These are phyloP conservation scores for Druon quercuslanigerum DNA, from an alignment of 1,140 invertebrate species.

Conservation along the genomic window DNA sequence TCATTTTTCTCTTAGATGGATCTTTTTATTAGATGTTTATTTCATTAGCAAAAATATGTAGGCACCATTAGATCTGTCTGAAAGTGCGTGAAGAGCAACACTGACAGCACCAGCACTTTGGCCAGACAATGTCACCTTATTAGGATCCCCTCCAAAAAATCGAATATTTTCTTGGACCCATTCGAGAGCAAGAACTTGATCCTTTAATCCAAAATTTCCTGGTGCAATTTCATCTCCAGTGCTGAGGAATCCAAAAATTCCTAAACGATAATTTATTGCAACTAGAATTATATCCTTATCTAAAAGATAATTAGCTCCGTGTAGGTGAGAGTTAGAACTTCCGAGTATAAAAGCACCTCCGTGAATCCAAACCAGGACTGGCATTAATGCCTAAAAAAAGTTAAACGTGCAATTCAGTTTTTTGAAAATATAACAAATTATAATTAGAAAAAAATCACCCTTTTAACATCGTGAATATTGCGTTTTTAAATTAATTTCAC, in stretches of 20 bases:
- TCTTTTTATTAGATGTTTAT: neutral
- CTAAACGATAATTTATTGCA: slow-evolving; percentile 48
- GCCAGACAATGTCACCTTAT: slow-evolving; percentile 64
- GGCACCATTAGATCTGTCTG: neutral
- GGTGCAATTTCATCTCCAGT: slow-evolving; percentile 64
- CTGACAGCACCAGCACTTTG: slow-evolving; percentile 57
- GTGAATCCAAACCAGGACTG: slow-evolving; percentile 67
- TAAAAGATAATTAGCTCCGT: slow-evolving; percentile 41
- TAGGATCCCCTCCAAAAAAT: slow-evolving; percentile 72
- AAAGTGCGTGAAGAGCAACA: neutral
- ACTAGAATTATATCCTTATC: too few relatives aligned
- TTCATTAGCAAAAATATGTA: neutral
- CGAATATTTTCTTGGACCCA: slow-evolving; percentile 67
- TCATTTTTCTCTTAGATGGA: neutral
- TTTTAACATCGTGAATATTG: too few relatives aligned
- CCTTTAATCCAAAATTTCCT: slow-evolving; percentile 75
- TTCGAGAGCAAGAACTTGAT: slow-evolving; percentile 71
- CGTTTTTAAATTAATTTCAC: too few relatives aligned
- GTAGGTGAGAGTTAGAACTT: slow-evolving; percentile 36
- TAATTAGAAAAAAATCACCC: too few relatives aligned
- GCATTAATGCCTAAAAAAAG: neutral
- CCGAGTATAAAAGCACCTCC: slow-evolving; percentile 71
- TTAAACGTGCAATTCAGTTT: neutral
- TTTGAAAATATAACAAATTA: too few relatives aligned
- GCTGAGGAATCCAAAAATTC: slow-evolving; percentile 67